Evolutionary conservation across 2,888 invertebrate species (phyloP).

Genomic region (Pinctada fucata): DNA sequence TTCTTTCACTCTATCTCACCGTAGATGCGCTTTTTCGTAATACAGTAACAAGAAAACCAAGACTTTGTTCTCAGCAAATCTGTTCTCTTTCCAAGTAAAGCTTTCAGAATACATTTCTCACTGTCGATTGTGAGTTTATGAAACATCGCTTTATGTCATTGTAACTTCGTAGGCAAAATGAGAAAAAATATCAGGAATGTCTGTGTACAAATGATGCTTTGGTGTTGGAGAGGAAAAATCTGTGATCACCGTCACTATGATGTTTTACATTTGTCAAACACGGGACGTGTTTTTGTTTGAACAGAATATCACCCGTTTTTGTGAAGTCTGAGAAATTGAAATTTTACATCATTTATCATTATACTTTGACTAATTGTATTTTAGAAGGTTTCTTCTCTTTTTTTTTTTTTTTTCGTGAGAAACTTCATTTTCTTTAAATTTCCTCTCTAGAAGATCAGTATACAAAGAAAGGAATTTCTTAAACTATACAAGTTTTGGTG

Average conservation of each 20-base stretch:
- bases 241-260: neutral
- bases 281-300: neutral
- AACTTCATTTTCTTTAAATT: neutral
- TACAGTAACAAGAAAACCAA: no score
- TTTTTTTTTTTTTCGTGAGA: neutral
- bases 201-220: neutral
- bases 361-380: no score
- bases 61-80: no score
- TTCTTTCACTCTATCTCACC: no score
- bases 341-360: neutral
- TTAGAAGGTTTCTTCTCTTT: neutral
- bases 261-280: neutral
- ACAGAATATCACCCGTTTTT: neutral
- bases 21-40: no score
- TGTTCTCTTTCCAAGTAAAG: no score
- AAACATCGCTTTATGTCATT: neutral
- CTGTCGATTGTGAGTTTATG: neutral
- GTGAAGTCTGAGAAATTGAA: neutral
- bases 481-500: no score
- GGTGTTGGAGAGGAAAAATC: neutral
- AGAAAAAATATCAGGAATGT: neutral
- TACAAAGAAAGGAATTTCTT: no score
- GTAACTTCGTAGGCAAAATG: neutral
- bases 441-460: no score
- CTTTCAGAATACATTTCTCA: neutral